Evolutionary conservation across 2,797 vertebrate species (phyloP), one percentile per base, ranked within the genome.

Genomic region (Fringilla coelebs): DNA sequence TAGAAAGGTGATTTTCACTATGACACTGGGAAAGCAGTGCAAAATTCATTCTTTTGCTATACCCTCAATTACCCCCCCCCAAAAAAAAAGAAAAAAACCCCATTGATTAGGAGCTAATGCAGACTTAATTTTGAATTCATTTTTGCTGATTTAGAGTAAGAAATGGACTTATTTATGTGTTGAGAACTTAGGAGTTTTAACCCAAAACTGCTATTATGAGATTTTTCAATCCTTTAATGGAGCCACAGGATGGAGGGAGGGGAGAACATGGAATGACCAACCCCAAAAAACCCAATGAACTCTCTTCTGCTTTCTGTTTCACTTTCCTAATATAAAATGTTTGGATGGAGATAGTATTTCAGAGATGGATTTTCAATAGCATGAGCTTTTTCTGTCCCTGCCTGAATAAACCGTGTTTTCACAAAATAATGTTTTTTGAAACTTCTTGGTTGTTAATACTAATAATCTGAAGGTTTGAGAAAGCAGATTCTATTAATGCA

Each of bases 21-120:
- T 67, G 32, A 51, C 7, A n/a, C 14, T 51, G 75, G 9, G 38
- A 65, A n/a, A 68, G 2, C 46, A 89, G 67, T 81, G 41, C 3
- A 36, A 82, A 85, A 58, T 26, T 48, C 61, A 79, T 7, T 68
- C 0, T 43, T 81, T 45, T 28, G 4, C 40, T 21, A 7, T 20
- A 9, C 7, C 6, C 1, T 2, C 34, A 18, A 7, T 20, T 9
- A 4, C 6, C 2, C 2, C 2, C 3, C 4, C 11, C 20, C 6
- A 4, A 10, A 26, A 54, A 17, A 24, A 40, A 19, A 21, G 3
- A 26, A 34, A 58, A 58, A 28, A 24, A 22, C 1, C 1, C 1
- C 7, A 38, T 17, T 74, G 15, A 5, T 29, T 45, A 70, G 6
- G 17, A 61, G 9, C 29, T 31, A 82, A 60, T 48, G 3, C 1